Percentiles rank a stretch among this genome's conserved stretches.
These are phyloP conservation scores for Holcopasites calliopsidis DNA, from an alignment of 1,140 invertebrate genomes.

Conservation along the genomic window DNA sequence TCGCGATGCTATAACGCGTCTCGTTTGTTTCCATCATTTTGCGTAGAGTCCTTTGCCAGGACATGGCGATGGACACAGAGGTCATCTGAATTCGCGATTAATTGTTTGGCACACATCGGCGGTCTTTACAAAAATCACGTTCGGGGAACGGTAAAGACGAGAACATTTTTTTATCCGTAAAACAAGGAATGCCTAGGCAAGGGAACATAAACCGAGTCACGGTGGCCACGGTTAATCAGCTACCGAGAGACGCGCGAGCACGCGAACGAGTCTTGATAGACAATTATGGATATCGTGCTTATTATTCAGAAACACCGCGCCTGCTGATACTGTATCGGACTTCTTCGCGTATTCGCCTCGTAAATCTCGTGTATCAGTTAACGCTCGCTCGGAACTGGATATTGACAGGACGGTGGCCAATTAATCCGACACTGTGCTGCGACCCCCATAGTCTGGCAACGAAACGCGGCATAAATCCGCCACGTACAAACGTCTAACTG, in stretches of 20 bases:
- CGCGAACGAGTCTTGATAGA: conserved; percentile 28
- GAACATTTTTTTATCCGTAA: no score
- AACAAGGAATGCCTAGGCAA: no score
- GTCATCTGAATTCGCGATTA: no score
- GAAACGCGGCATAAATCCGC: background rate
- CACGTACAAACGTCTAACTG: background rate
- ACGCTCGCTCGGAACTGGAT: conserved; percentile 26
- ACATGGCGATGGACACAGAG: no score
- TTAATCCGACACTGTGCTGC: conserved; percentile 27
- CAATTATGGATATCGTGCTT: conserved; percentile 40
- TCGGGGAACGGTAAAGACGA: no score
- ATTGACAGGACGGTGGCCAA: background rate
- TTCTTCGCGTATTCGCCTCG: conserved; percentile 18
- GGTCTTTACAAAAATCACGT: no score
- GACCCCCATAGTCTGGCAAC: background rate
- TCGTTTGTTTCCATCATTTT: conserved; percentile 43
- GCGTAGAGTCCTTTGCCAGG: background rate
- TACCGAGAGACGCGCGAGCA: background rate
- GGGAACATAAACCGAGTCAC: background rate
- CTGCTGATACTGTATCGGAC: conserved; percentile 9
- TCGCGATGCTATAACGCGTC: conserved; percentile 23
- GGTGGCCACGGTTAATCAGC: background rate
- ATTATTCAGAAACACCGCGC: conserved; percentile 29
- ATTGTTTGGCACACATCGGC: no score
- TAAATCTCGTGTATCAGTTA: conserved; percentile 36